Evolutionary conservation across 2,797 vertebrate species (phyloP).

Genomic region (Channa striata): DNA sequence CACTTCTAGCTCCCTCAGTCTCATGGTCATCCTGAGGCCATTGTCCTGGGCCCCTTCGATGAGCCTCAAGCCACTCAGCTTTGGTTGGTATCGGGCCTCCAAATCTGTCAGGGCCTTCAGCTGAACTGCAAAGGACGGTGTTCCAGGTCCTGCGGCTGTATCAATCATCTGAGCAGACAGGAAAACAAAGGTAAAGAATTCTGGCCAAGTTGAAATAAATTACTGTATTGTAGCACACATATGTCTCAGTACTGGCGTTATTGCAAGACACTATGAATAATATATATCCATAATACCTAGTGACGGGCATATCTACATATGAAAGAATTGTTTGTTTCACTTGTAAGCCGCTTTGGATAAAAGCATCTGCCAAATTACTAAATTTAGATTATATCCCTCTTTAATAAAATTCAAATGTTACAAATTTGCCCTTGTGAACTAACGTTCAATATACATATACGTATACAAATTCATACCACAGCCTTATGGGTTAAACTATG

Average conservation of each 20-base stretch:
- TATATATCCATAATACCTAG: background rate
- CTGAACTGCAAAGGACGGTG: conserved; percentile 85
- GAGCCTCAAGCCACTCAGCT: conserved; percentile 89
- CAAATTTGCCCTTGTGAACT: background rate
- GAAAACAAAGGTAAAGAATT: conserved; percentile 5
- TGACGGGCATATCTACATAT: background rate
- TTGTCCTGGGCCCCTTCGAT: conserved; percentile 92
- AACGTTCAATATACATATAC: background rate
- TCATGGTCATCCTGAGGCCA: conserved; percentile 92
- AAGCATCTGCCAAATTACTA: too few relatives aligned
- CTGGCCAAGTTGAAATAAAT: background rate
- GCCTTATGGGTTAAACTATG: too few relatives aligned
- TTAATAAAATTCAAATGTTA: background rate
- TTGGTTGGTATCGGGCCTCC: conserved; percentile 91
- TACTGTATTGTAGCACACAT: background rate
- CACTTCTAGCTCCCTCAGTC: conserved; percentile 92
- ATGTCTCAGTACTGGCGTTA: background rate
- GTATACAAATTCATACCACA: background rate
- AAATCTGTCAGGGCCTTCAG: conserved; percentile 88
- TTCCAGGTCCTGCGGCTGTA: conserved; percentile 75
- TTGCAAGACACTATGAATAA: background rate
- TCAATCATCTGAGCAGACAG: conserved; percentile 90
- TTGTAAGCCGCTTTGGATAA: too few relatives aligned
- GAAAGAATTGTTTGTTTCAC: too few relatives aligned
- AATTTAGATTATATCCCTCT: too few relatives aligned